Evolutionary conservation across 2,113 vertebrate species (phyloP), one percentile per base, ranked within the genome.

Genomic region (Caranx melampygus): DNA sequence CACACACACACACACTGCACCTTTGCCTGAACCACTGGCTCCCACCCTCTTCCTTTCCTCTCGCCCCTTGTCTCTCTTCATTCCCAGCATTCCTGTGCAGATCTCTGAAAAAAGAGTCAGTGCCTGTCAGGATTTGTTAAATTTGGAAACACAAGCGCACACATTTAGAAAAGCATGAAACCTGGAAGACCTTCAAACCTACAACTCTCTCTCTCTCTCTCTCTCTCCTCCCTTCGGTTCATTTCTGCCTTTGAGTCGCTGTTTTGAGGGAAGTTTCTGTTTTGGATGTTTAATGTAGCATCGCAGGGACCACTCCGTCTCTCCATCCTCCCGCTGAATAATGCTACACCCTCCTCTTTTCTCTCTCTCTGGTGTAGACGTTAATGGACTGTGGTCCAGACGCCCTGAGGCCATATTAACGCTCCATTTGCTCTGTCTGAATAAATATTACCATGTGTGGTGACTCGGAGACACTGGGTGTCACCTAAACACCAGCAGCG

Each of bases 361-460:
- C 60, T 63, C 58, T n/a, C n/a, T n/a, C 62, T 26, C 59, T 20
- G 37, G 31, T 63, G 34, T 58, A 58, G 62, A 63, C 3, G 40
- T 68, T 80, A 75, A 79, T 71, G 67, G 51, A n/a, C 54, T 76
- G 59, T 42, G 83, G 84, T 86, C 45, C 42, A 80, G 71, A 86
- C 80, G 49, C 75, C 57, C 57, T 6, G 68, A 58, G 49, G 62
- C 42, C 54, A 81, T 26, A 70, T 78, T 47, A 85, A 79, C 40
- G 21, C 84, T 4, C 73, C 74, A 21, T 91, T 89, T 84, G 76
- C 55, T 75, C n/a, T 58, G 34, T 84, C 64, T 65, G 72, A 75
- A 76, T 88, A 89, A 88, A 91, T 82, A 84, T 84, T 51, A 67
- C 66, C 26, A 70, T 79, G 71, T 86, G 75, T 76, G 66, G 58